A percentile compares a stretch with the other conserved stretches of the same genome.
phyloP scores from a whole-genome alignment of 2,113 vertebrate genomes.

The Corapipo altera region DNA sequence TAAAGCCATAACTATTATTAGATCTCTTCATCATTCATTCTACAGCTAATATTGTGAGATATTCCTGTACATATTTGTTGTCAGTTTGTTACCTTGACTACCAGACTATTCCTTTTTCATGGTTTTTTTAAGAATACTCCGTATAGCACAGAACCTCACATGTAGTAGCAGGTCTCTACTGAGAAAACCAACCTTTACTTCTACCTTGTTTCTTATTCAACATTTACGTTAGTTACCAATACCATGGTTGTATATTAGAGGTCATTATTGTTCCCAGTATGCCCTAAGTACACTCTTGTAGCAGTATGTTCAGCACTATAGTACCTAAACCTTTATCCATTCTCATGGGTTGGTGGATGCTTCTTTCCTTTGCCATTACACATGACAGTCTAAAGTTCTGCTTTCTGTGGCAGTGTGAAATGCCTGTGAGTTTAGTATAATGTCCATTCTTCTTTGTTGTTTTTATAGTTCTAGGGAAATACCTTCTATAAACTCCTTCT shows the following conservation, averaged over 20 bases:
- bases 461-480: neutral
- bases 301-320: rapidly evolving
- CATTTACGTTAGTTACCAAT: neutral
- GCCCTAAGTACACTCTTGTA: neutral
- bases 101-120: neutral
- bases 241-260: neutral
- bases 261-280: neutral
- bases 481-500: neutral
- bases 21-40: neutral
- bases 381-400: neutral
- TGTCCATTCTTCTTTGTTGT: neutral
- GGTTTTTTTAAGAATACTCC: neutral
- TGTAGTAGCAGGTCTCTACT: neutral
- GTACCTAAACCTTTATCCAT: neutral
- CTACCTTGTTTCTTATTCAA: neutral
- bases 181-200: neutral
- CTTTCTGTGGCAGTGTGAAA: neutral
- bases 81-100: neutral
- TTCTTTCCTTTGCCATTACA: neutral
- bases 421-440: neutral
- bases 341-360: neutral
- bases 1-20: neutral
- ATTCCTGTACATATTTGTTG: neutral
- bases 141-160: neutral
- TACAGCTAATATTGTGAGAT: neutral